A percentile compares a stretch with the other conserved stretches of the same genome.
Evolutionary conservation across 2,888 invertebrate genomes (phyloP).

Genomic region (Diarsia brunnea): DNA sequence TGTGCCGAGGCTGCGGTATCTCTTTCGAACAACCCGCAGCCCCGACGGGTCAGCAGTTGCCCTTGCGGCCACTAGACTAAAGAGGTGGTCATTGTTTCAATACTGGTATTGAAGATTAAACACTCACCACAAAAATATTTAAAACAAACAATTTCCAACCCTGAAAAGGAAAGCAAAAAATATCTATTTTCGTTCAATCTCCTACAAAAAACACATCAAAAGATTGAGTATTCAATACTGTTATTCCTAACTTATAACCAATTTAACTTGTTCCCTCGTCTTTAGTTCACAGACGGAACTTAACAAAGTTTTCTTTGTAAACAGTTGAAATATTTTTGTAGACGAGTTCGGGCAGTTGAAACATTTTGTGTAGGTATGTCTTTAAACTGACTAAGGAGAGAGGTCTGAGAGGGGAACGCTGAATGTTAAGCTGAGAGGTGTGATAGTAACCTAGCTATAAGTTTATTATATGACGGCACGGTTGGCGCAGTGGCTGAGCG

Average conservation of each 20-base stretch:
- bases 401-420: not conserved
- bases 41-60: too few species aligned
- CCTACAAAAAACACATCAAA: constrained; percentile 16
- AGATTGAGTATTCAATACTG: constrained; percentile 4
- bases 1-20: too few species aligned
- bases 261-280: constrained; percentile 36
- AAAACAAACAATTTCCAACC: constrained; percentile 8
- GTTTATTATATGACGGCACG: too few species aligned
- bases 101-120: too few species aligned
- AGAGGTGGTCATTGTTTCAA: too few species aligned
- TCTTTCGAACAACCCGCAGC: too few species aligned
- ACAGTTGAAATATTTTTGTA: constrained; percentile 41
- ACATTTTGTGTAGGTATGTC: constrained; percentile 19
- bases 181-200: constrained; percentile 7
- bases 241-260: constrained; percentile 39
- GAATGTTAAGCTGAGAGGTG: too few species aligned
- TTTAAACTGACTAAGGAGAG: not conserved
- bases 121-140: too few species aligned
- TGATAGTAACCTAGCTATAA: too few species aligned
- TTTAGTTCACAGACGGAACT: constrained; percentile 5
- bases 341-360: not conserved
- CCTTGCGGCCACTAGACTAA: too few species aligned
- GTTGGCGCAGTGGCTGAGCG: too few species aligned
- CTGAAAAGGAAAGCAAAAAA: not conserved
- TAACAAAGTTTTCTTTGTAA: constrained; percentile 36